A percentile compares a stretch with the other conserved stretches of the same genome.
Evolutionary conservation across 2,797 vertebrate genomes (phyloP).

Genomic region (Sebastes diaconus): DNA sequence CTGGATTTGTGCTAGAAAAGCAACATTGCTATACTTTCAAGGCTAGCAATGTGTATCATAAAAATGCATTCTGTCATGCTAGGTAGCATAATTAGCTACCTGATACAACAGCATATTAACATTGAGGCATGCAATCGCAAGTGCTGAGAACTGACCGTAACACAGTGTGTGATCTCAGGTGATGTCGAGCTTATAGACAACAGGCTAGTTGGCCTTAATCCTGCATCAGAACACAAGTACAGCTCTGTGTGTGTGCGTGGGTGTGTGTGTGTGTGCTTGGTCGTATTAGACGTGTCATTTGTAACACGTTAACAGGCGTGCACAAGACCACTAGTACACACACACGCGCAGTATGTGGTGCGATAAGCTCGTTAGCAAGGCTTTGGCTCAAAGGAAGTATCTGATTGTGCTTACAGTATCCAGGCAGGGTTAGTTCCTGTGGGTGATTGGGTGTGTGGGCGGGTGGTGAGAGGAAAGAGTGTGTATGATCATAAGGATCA

Average conservation of each 20-base stretch:
- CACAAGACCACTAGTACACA: conserved; percentile 18
- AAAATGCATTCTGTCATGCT: background rate
- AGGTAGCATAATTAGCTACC: background rate
- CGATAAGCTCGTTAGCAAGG: conserved; percentile 71
- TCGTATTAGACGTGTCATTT: conserved; percentile 48
- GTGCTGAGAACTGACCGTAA: background rate
- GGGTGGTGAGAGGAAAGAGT: background rate
- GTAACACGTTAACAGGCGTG: conserved; percentile 16
- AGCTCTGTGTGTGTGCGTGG: background rate
- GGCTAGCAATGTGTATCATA: background rate
- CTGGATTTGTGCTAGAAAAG: background rate
- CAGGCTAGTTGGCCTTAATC: conserved; percentile 67
- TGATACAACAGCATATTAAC: background rate
- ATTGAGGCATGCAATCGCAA: background rate
- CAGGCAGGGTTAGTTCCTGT: conserved; percentile 9
- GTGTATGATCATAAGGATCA: background rate
- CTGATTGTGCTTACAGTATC: conserved; percentile 45
- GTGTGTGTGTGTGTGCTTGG: conserved; percentile 1
- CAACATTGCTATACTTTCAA: background rate
- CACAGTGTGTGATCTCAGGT: conserved; percentile 43
- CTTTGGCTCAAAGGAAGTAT: conserved; percentile 62
- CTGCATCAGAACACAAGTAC: conserved; percentile 26
- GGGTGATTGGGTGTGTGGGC: background rate
- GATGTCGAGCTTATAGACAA: conserved; percentile 52
- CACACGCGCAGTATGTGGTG: conserved; percentile 22